A percentile compares a stretch with the other conserved stretches of the same genome.
Evolutionary conservation across 2,888 invertebrate species (phyloP).

Genomic region (Idaea dimidiata): DNA sequence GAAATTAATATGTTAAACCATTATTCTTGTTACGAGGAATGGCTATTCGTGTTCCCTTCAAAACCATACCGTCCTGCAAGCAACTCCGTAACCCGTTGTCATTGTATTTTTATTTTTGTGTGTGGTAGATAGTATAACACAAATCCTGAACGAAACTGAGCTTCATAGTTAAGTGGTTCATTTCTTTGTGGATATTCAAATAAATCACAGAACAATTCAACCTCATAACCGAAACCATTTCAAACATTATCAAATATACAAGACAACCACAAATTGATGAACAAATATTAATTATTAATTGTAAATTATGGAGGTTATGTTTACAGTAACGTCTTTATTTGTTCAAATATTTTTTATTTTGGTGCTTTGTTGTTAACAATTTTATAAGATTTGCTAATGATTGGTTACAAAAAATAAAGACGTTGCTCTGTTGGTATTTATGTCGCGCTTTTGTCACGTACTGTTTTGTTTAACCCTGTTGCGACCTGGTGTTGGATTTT

Average conservation of each 20-base stretch:
- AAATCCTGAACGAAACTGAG: constrained; percentile 76
- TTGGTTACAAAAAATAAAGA: constrained; percentile 44
- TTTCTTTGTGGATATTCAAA: constrained; percentile 57
- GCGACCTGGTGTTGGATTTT: constrained; percentile 49
- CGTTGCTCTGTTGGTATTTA: constrained; percentile 52
- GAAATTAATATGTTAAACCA: constrained; percentile 28
- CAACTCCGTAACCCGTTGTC: constrained; percentile 33
- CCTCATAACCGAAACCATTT: constrained; percentile 19
- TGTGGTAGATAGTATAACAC: constrained; percentile 60
- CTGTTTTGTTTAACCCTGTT: constrained; percentile 75
- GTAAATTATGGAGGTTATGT: constrained; percentile 62
- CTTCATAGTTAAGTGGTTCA: constrained; percentile 63
- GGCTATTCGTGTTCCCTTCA: constrained; percentile 23
- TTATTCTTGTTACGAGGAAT: constrained; percentile 25
- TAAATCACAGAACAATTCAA: constrained; percentile 20
- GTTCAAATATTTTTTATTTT: constrained; percentile 17
- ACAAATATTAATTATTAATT: constrained; percentile 43
- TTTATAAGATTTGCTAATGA: constrained; percentile 1
- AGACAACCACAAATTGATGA: constrained; percentile 60
- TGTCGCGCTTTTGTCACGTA: constrained; percentile 69
- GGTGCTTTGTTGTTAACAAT: not conserved
- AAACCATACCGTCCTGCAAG: constrained; percentile 44
- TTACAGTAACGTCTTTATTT: constrained; percentile 57
- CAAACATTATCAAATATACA: constrained; percentile 17
- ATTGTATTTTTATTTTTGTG: constrained; percentile 34